Evolutionary conservation across 1,140 invertebrate species (phyloP), one percentile per base, ranked within the genome.

Genomic region (Cydia fagiglandana): DNA sequence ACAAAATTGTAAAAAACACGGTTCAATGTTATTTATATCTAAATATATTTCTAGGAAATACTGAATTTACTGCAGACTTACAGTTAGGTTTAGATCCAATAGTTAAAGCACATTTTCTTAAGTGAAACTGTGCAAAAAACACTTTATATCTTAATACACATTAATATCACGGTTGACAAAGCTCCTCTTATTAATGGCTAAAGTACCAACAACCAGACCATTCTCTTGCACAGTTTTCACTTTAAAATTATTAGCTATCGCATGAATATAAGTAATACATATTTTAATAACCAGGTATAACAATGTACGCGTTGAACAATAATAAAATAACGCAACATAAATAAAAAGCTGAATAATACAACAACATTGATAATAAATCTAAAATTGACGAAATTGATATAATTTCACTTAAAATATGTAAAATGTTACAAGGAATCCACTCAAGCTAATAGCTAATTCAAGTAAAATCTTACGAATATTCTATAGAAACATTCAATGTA

Each of bases 311-410:
- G 76, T 70, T 70, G 75, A 78, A 73, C 74, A 77, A 79, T 80
- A 30, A 30, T 24, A 56, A 75, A 30, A 30, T 24, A 56, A 75
- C 34, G 30, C 80, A 73, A 73, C 34, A 12, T 80, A 88, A 86
- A 84, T 75, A 78, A 83, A 80, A 86, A 84, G 83, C 83, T 81
- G 80, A 87, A 83, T 83, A 85, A 89, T 83, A 76, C 84, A 88
- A 86, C 82, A 89, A 86, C 80, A 83, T 89, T 91, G 86, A 76
- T 13, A 53, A 77, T 75, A 89, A 93, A 90, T 91, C 90, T 91
- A 92, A 91, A 93, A 93, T 93, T 93, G 91, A 93, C 90, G 79
- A 91, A 91, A 91, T 92, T 93, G 90, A 93, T 93, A 92, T 91
- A 90, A 87, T 88, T 80, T 84, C 85, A 89, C 90, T 91, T 91